Evolutionary conservation across 1,140 invertebrate genomes (phyloP), one percentile per base, ranked within the genome.

Genomic region (Coenobita brevimanus): DNA sequence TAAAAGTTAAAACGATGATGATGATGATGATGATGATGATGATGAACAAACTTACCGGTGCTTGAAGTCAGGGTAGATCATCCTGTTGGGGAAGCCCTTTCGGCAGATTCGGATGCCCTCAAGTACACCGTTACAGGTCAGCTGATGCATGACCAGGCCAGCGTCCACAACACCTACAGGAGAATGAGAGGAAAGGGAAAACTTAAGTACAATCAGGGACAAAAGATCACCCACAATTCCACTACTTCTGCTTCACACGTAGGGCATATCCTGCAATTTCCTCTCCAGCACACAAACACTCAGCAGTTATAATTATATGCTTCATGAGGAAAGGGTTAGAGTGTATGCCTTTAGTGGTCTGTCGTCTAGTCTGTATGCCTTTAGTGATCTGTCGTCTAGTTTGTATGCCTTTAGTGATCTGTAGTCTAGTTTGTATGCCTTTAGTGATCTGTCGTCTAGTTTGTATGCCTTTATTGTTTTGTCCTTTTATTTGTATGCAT

Each of bases 121-220:
- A 78, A 85, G 82, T 17, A 85, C 99, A 98, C 99, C 99, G 95
- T 99, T 99, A 97, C 99, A 99, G 91, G 98, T 99, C 92, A 99
- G 95, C 95, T 99, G 99, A 94, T 99, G 97, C 96, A 99, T 98
- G 71, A 99, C 98, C 94, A 99, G 95, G 93, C 97, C 97, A 89
- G 99, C 98, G 93, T 99, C 99, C 93, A 99, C 99, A 85, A 99
- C 94, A 95, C 98, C 98, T 96, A 78, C 30, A 62, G n/a, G 43
- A 85, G 54, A 76, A 46, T 33, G 78, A 90, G 38, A 54, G 38
- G 38, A 8, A 90, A 4, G 2, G 67, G 4, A 4, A 30, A 0
- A 17, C 1, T 27, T 24, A 3, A 57, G 8, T 10, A 21, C 8
- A 21, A 57, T 57, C 8, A 10, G 50, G 21, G 50, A 10, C 21